Conservation (phyloP, 2,113 vertebrate genomes). For the Dasyornis broadbenti region DNA sequence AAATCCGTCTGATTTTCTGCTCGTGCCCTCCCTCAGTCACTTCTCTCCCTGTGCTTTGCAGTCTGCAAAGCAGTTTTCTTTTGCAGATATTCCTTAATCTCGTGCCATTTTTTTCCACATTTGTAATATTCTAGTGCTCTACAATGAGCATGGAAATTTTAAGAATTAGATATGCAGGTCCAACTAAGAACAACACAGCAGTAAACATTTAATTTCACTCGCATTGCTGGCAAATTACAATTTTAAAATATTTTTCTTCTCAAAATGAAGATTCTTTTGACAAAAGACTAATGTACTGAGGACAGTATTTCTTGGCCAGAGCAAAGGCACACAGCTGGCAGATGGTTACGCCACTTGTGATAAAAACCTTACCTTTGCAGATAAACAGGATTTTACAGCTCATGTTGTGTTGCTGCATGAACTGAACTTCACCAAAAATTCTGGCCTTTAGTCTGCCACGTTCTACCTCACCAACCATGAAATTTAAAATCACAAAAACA, state of each 20-base stretch:
- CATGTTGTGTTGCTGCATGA: background rate
- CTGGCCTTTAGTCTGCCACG: background rate
- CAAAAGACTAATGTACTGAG: background rate
- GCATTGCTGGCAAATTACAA: background rate
- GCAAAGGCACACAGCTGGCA: fast-evolving
- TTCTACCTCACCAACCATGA: background rate
- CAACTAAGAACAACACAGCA: background rate
- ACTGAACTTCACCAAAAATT: background rate
- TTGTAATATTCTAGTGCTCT: background rate
- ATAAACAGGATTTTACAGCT: background rate
- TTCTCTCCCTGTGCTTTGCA: background rate
- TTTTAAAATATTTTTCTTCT: background rate
- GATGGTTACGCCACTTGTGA: background rate
- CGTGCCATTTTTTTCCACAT: background rate
- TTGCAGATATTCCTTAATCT: background rate
- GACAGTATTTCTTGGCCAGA: background rate
- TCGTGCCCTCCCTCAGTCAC: fast-evolving
- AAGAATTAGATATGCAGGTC: background rate
- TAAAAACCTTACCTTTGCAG: background rate
- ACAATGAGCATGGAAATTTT: background rate
- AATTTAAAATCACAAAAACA: background rate
- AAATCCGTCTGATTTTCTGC: background rate
- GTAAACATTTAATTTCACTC: background rate
- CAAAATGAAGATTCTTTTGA: background rate
- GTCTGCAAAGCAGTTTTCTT: background rate